phyloP scores from a whole-genome alignment of 2,888 invertebrate species.

The Tenthredo distinguenda region DNA sequence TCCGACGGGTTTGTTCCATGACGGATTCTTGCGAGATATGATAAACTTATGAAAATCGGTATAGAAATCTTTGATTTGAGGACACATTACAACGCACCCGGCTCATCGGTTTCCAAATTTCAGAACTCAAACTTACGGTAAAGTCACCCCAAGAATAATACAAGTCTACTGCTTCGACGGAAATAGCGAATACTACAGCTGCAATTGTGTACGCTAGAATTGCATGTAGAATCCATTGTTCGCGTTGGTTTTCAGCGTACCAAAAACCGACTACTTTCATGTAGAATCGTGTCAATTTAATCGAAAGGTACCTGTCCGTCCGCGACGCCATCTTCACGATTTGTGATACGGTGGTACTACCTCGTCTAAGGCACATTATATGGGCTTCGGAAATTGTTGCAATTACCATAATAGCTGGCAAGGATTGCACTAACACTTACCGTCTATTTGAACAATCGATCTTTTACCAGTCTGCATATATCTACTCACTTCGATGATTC shows the following conservation, averaged over 20 bases:
- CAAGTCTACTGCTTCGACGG: constrained; percentile 58
- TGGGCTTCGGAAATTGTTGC: constrained; percentile 16
- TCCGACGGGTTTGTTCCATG: background rate
- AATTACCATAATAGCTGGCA: constrained; percentile 28
- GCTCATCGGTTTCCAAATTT: background rate
- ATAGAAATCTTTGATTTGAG: background rate
- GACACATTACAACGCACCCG: background rate
- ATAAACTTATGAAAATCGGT: background rate
- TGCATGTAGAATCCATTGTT: constrained; percentile 54
- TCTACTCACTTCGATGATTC: background rate
- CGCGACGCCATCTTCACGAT: constrained; percentile 34
- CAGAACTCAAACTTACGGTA: constrained; percentile 55
- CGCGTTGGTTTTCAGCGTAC: constrained; percentile 55
- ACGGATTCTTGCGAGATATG: background rate
- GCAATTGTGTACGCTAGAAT: constrained; percentile 58
- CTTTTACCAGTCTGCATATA: background rate
- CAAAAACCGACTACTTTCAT: constrained; percentile 65
- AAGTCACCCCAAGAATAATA: constrained; percentile 60
- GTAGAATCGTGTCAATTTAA: constrained; percentile 59
- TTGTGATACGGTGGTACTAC: background rate
- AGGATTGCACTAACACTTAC: constrained; percentile 13
- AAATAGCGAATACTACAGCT: constrained; percentile 52
- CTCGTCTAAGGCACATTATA: background rate
- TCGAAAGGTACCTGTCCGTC: constrained; percentile 58
- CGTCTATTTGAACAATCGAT: constrained; percentile 15